Percentiles rank a stretch among this genome's conserved stretches.
These are phyloP conservation scores for Spilarctia lutea DNA, from an alignment of 2,888 invertebrate species.

Conservation along the genomic window DNA sequence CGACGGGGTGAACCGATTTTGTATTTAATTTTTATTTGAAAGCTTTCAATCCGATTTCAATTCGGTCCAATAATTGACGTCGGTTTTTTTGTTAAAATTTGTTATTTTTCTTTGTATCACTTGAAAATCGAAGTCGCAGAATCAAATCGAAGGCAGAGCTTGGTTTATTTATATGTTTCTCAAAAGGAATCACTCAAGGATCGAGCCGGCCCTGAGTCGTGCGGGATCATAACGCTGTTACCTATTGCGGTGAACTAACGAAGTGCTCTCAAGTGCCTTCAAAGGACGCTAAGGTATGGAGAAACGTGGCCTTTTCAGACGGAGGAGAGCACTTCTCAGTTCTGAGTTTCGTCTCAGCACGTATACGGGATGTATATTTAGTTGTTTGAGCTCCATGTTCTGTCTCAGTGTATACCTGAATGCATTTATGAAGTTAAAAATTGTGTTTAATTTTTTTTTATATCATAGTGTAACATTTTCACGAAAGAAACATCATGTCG, in stretches of 20 bases:
- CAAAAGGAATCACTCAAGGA: conserved; percentile 41
- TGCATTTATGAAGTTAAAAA: not conserved
- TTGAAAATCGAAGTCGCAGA: not conserved
- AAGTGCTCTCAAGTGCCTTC: conserved; percentile 63
- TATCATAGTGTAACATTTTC: not conserved
- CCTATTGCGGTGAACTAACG: conserved; percentile 65
- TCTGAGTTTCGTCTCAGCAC: conserved; percentile 35
- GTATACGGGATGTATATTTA: conserved; percentile 39
- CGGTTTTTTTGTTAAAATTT: no score
- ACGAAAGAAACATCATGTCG: not conserved
- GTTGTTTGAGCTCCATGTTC: conserved; percentile 33
- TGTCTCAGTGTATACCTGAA: not conserved
- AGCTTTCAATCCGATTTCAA: no score
- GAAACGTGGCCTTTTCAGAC: conserved; percentile 62
- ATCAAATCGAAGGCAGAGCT: not conserved
- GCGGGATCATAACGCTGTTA: conserved; percentile 68
- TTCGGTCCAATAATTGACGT: no score
- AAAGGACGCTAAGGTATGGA: conserved; percentile 59
- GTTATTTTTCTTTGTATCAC: not conserved
- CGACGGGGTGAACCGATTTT: no score
- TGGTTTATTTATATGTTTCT: conserved; percentile 11
- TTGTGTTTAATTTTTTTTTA: not conserved
- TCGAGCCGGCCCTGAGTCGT: conserved; percentile 51
- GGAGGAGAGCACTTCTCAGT: conserved; percentile 49
- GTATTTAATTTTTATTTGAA: no score